Evolutionary conservation across 2,888 invertebrate species (phyloP).

Genomic region (Argyra leucocephala): DNA sequence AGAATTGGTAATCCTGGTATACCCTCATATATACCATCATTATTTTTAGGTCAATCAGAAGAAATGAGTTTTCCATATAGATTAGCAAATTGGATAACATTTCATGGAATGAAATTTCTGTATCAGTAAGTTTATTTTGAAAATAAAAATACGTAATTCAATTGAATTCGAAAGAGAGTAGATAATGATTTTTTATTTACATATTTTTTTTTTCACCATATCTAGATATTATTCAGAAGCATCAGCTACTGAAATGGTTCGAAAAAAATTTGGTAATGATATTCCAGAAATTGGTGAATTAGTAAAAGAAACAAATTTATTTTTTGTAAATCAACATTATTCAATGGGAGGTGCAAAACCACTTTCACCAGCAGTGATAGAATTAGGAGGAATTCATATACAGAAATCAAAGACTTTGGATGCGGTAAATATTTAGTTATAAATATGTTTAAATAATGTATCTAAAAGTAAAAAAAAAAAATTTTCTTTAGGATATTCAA

Average conservation of each 20-base stretch:
- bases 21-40: slow-evolving; percentile 49
- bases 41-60: slow-evolving; percentile 45
- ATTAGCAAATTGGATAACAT: slow-evolving; percentile 43
- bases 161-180: slow-evolving; percentile 36
- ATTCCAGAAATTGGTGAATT: slow-evolving; percentile 45
- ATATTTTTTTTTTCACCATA: background rate
- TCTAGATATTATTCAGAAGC: slow-evolving; percentile 22
- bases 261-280: slow-evolving; percentile 40
- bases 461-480: background rate
- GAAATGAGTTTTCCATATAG: slow-evolving; percentile 44
- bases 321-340: slow-evolving; percentile 49
- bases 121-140: slow-evolving; percentile 30
- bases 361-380: slow-evolving; percentile 44
- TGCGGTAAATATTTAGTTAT: background rate
- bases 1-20: slow-evolving; percentile 52
- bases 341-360: slow-evolving; percentile 46
- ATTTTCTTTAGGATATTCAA: slow-evolving; percentile 45
- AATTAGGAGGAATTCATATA: slow-evolving; percentile 49
- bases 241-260: slow-evolving; percentile 35
- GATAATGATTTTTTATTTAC: background rate
- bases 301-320: slow-evolving; percentile 38
- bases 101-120: slow-evolving; percentile 30
- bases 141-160: background rate
- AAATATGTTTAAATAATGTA: background rate
- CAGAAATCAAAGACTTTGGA: slow-evolving; percentile 23